Conservation (phyloP, 2,888 invertebrate species). For the Ennomos erosarius region DNA sequence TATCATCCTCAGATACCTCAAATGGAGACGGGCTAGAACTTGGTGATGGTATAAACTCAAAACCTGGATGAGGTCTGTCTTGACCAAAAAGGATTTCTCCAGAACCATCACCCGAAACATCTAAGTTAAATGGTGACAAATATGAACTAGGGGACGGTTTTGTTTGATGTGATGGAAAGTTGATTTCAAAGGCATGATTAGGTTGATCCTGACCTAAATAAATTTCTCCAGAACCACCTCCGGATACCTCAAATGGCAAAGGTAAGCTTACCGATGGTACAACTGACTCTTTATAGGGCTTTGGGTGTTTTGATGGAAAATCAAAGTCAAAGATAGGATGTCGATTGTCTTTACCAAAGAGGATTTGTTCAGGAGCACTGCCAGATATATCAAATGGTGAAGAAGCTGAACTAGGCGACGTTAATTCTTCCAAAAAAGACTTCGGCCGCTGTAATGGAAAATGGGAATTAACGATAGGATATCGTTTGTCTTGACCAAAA, state of each 20-base stretch:
- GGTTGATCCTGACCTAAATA: not conserved
- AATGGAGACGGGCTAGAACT: not conserved
- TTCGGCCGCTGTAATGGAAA: not conserved
- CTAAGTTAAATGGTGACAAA: no score
- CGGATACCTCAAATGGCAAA: constrained; percentile 1
- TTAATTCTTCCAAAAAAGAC: no score
- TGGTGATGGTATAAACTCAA: not conserved
- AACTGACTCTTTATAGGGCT: no score
- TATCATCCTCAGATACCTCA: constrained; percentile 1
- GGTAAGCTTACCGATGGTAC: not conserved
- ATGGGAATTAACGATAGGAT: not conserved
- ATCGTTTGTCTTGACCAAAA: no score
- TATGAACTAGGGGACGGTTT: no score
- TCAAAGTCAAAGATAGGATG: not conserved
- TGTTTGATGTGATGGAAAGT: not conserved
- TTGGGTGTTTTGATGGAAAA: not conserved
- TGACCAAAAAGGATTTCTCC: no score
- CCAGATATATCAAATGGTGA: not conserved
- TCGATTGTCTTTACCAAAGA: not conserved
- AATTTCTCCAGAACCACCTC: constrained; percentile 8
- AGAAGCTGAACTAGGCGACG: no score
- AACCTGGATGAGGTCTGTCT: no score
- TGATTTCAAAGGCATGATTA: not conserved
- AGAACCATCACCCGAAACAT: no score
- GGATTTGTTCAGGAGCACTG: not conserved